phyloP scores from a whole-genome alignment of 1,140 invertebrate genomes.

The Euborellia annulipes region DNA sequence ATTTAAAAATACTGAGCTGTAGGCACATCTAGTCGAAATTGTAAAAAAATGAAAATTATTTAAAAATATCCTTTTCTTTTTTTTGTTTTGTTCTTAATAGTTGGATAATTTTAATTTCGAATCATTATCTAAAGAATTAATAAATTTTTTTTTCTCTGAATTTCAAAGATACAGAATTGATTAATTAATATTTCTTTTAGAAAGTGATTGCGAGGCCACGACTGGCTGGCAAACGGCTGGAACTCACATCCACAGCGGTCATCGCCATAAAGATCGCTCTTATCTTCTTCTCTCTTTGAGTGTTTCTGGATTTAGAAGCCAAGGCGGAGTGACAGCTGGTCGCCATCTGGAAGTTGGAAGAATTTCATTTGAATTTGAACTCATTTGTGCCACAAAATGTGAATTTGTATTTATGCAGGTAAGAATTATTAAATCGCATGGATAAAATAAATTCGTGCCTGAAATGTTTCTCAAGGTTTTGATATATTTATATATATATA shows the following conservation, averaged over 20 bases:
- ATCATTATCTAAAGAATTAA: no score
- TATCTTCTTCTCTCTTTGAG: conserved; percentile 33
- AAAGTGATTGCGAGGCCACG: conserved; percentile 23
- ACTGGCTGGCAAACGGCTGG: conserved; percentile 29
- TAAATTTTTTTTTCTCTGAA: no score
- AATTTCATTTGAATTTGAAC: conserved; percentile 34
- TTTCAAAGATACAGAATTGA: no score
- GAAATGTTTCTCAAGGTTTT: no score
- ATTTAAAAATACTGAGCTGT: no score
- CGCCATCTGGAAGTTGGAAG: conserved; percentile 28
- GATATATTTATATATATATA: not conserved
- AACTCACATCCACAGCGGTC: conserved; percentile 29
- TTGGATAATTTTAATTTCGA: no score
- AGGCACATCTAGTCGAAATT: no score
- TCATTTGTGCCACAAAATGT: conserved; percentile 31
- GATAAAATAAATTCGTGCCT: not conserved
- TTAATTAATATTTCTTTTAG: no score
- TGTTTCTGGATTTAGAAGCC: conserved; percentile 31
- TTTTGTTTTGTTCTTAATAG: no score
- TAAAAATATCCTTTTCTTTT: no score
- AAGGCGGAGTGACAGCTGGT: conserved; percentile 25
- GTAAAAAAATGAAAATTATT: no score
- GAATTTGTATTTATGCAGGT: conserved; percentile 38
- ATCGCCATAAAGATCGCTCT: conserved; percentile 28
- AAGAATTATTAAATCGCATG: conserved; percentile 5